Evolutionary conservation across 1,140 invertebrate species (phyloP).

Genomic region (Drosophila pruinosa): DNA sequence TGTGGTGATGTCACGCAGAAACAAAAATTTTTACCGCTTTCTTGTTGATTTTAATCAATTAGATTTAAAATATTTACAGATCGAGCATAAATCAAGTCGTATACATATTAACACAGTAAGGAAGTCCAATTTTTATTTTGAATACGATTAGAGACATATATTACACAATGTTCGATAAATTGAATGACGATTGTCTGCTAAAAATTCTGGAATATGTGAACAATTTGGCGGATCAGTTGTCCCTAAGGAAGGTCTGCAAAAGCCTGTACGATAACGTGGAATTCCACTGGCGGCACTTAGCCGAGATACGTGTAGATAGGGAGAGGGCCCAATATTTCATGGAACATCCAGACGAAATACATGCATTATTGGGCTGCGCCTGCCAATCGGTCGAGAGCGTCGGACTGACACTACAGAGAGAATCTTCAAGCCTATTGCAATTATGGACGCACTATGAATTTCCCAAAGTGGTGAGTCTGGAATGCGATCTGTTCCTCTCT

Average conservation of each 20-base stretch:
- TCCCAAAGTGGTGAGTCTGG: constrained; percentile 28
- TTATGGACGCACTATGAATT: constrained; percentile 26
- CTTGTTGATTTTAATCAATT: background rate
- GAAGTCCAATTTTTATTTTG: background rate
- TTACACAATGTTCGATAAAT: constrained; percentile 9
- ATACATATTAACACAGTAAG: no score
- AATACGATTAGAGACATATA: background rate
- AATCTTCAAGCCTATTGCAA: background rate
- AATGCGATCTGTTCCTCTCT: constrained; percentile 8
- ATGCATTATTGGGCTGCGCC: constrained; percentile 18
- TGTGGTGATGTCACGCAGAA: background rate
- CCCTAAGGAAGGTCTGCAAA: background rate
- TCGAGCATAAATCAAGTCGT: background rate
- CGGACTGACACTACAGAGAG: background rate
- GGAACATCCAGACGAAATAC: constrained; percentile 11
- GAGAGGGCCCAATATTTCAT: background rate
- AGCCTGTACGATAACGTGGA: constrained; percentile 4
- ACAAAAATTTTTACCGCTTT: background rate
- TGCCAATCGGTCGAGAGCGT: constrained; percentile 34
- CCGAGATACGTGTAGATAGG: background rate
- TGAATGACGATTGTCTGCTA: constrained; percentile 44
- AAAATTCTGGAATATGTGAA: constrained; percentile 30
- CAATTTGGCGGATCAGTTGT: constrained; percentile 36
- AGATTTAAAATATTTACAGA: background rate
- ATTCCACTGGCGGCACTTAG: constrained; percentile 31